Evolutionary conservation across 1,140 invertebrate species (phyloP), one percentile per base, ranked within the genome.

Genomic region (Trachymyrmex cornetzi): DNA sequence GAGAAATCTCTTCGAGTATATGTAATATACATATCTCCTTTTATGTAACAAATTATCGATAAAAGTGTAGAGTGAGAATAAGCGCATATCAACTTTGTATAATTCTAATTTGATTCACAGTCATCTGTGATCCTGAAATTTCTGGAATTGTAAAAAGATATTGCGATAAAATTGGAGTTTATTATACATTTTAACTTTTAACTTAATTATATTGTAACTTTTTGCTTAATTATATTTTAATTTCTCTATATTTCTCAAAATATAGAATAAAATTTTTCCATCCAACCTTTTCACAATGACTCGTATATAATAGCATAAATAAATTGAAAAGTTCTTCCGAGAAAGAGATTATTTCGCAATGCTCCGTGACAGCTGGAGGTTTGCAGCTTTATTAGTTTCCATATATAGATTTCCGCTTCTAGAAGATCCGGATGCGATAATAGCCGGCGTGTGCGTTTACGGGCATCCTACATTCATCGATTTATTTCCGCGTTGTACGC

Each of bases 401-500:
- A 27, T 30, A 38, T 69, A 38, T 19, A 55, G 71, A 38, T 67
- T 14, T 77, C 59, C 75, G 59, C 24, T 67, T 16, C 77, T 80
- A 63, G n/a, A n/a, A 61, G 67, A 57, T 27, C 24, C 80, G 30
- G 64, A 53, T 38, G 48, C 48, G 77, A 34, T 71, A 71, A 81
- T 71, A 44, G 22, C 55, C 57, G 30, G n/a, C 34, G 14, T 57
- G 44, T 57, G 27, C 16, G 38, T 61, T 74, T 61, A 34, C 55
- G 61, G 59, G 48, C 44, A 34, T 63, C n/a, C 48, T 14, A 38
- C 24, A 50, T 69, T 14, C 12, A 24, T 55, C 24, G 48, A 55
- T 24, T 12, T 53, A 71, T 71, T 88, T 87, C 55, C 74, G 64
- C 44, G 9, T 86, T 86, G 55, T 19, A n/a, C 24, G 53, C 53